Conservation (phyloP, 1,140 invertebrate species). For the Probaryconus sp. region DNA sequence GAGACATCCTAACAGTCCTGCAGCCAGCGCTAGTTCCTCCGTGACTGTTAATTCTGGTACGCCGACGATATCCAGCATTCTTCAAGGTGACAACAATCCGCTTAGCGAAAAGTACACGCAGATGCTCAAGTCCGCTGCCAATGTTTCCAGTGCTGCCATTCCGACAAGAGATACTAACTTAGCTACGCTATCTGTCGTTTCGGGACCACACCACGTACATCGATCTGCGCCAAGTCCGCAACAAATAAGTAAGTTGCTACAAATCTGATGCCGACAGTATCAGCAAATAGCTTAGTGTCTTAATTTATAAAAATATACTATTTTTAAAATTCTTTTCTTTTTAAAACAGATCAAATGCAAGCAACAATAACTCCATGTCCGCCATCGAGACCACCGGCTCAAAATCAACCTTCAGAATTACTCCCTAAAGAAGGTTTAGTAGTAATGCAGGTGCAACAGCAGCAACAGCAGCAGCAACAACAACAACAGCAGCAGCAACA, state of each 20-base stretch:
- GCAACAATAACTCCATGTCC: constrained; percentile 83
- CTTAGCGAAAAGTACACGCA: constrained; percentile 36
- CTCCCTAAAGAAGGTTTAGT: constrained; percentile 81
- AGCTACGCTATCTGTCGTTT: constrained; percentile 84
- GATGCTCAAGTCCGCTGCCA: constrained; percentile 56
- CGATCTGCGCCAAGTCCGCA: constrained; percentile 74
- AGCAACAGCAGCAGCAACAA: constrained; percentile 67
- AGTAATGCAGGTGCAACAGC: constrained; percentile 81
- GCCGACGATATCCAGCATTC: constrained; percentile 83
- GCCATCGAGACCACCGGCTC: constrained; percentile 64
- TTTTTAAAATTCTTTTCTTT: constrained; percentile 1
- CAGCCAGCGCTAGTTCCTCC: constrained; percentile 65
- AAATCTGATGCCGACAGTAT: no score
- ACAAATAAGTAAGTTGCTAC: constrained; percentile 72
- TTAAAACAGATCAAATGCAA: constrained; percentile 79
- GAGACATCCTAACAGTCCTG: constrained; percentile 80
- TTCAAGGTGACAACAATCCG: constrained; percentile 72
- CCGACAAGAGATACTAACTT: constrained; percentile 79
- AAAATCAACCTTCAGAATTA: constrained; percentile 65
- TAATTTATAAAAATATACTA: no score
- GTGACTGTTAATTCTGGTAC: constrained; percentile 77
- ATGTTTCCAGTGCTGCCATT: constrained; percentile 68
- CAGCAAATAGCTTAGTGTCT: no score
- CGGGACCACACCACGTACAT: constrained; percentile 72
- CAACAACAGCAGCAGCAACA: constrained; percentile 30